phyloP scores from a whole-genome alignment of 2,888 invertebrate species.

The Drosophila antonietae region DNA sequence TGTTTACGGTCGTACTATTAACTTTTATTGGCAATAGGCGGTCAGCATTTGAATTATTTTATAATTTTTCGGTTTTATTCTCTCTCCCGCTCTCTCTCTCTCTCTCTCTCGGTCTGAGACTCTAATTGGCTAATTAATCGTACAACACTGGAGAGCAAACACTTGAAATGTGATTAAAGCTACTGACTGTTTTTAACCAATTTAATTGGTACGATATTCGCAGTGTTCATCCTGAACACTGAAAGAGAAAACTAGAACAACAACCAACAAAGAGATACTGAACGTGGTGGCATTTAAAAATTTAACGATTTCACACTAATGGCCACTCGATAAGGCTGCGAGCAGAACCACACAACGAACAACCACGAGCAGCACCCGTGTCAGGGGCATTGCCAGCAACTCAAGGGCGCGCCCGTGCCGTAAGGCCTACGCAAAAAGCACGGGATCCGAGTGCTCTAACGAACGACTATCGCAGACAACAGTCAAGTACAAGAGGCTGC shows the following conservation, averaged over 20 bases:
- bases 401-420: conserved; percentile 48
- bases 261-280: conserved; percentile 41
- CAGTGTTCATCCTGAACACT: conserved; percentile 8
- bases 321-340: conserved; percentile 65
- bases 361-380: conserved; percentile 8
- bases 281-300: conserved; percentile 78
- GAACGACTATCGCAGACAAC: conserved; percentile 66
- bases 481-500: conserved; percentile 55
- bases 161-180: conserved; percentile 62
- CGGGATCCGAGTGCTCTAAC: conserved; percentile 62
- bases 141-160: conserved; percentile 29
- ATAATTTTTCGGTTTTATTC: conserved; percentile 58
- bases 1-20: conserved; percentile 61
- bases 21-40: conserved; percentile 56
- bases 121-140: conserved; percentile 69
- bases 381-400: conserved; percentile 9
- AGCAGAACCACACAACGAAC: conserved; percentile 4
- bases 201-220: conserved; percentile 75
- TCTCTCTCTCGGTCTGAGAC: conserved; percentile 6
- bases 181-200: conserved; percentile 46
- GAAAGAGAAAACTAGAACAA: conserved; percentile 49
- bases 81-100: conserved; percentile 9
- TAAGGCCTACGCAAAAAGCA: conserved; percentile 61
- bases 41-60: conserved; percentile 58
- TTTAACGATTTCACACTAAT: conserved; percentile 78